Percentiles rank a stretch among this genome's conserved stretches.
Conservation (phyloP, 2,113 vertebrate species). For the Halcyon malimbica region DNA sequence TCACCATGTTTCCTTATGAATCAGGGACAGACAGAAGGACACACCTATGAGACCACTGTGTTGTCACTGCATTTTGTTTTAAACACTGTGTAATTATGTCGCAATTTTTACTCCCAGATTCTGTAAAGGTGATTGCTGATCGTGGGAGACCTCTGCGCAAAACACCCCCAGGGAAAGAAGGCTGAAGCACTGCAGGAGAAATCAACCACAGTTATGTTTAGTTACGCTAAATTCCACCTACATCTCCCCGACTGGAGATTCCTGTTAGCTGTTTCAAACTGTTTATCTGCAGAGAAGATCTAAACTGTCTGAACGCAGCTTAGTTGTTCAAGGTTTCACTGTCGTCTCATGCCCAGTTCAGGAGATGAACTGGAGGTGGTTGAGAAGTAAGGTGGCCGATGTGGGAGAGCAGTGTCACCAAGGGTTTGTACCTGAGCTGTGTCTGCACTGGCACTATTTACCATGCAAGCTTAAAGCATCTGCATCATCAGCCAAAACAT, state of each 20-base stretch:
- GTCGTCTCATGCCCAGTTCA: not conserved
- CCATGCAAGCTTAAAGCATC: not conserved
- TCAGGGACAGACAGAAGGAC: not conserved
- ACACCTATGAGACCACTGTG: not conserved
- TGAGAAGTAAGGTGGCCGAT: not conserved
- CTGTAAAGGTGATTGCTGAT: not conserved
- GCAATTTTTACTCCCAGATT: not conserved
- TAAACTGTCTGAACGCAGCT: not conserved
- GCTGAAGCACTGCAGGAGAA: not conserved
- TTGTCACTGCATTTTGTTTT: not conserved
- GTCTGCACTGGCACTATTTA: not conserved
- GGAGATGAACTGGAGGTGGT: not conserved
- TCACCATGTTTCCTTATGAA: rapidly evolving
- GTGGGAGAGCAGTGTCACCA: not conserved
- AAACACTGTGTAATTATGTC: rapidly evolving
- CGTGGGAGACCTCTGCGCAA: not conserved
- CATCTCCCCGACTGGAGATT: not conserved
- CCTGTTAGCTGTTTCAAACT: not conserved
- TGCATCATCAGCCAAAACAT: not conserved
- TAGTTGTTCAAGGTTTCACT: not conserved
- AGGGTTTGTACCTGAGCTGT: not conserved
- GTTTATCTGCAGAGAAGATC: not conserved
- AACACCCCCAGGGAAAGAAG: not conserved
- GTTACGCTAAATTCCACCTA: not conserved
- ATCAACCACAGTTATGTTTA: not conserved